Percentiles rank a stretch among this genome's conserved stretches.
Evolutionary conservation across 2,797 vertebrate genomes (phyloP).

Genomic region (Pyrrhura leucotis): DNA sequence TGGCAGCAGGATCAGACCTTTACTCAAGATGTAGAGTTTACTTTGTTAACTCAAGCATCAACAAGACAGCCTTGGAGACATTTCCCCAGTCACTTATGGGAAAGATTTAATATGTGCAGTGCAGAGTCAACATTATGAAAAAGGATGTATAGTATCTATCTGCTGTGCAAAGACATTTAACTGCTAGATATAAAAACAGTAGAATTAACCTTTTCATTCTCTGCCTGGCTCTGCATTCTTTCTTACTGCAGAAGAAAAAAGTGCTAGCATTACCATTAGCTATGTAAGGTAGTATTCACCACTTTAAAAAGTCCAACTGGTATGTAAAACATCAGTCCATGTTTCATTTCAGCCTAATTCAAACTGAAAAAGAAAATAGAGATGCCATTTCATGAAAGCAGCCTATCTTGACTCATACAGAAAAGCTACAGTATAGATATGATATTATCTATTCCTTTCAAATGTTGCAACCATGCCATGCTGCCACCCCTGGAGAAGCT

Average conservation of each 20-base stretch:
- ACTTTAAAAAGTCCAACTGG: not conserved
- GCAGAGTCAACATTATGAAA: not conserved
- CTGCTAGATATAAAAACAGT: not conserved
- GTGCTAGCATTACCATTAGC: not conserved
- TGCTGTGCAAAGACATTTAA: not conserved
- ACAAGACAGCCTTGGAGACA: not conserved
- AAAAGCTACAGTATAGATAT: not conserved
- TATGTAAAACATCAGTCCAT: not conserved
- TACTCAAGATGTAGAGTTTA: not conserved
- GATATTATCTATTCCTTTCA: not conserved
- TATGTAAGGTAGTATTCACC: not conserved
- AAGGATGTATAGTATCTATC: not conserved
- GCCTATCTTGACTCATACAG: not conserved
- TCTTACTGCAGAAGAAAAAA: not conserved
- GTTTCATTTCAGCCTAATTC: not conserved
- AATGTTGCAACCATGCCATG: not conserved
- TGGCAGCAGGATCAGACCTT: not conserved
- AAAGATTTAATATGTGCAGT: not conserved
- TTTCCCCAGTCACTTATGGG: not conserved
- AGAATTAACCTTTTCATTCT: not conserved
- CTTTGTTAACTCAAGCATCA: not conserved
- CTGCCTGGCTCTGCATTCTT: not conserved
- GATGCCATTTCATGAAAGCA: not conserved
- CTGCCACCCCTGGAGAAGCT: not conserved
- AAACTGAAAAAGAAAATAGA: not conserved